phyloP scores from a whole-genome alignment of 2,797 vertebrate species.

The Scleropages formosus region DNA sequence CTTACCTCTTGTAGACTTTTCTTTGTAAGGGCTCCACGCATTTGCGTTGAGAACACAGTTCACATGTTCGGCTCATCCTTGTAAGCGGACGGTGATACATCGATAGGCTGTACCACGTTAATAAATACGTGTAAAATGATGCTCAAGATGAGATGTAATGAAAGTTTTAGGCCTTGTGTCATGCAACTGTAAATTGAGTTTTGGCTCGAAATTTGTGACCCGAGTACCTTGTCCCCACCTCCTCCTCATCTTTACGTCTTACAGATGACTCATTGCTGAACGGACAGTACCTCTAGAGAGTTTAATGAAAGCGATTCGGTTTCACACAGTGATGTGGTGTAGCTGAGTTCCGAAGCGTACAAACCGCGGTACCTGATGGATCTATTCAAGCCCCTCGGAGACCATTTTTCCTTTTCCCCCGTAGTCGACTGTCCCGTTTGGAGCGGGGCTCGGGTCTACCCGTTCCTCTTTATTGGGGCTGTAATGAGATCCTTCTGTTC shows the following conservation, averaged over 20 bases:
- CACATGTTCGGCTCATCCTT: neutral
- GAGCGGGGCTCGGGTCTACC: conserved; percentile 15
- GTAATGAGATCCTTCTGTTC: conserved; percentile 25
- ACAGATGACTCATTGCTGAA: neutral
- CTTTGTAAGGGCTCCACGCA: neutral
- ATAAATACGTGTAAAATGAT: neutral
- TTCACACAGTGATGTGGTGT: neutral
- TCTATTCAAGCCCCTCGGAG: neutral
- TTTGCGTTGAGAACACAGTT: too few species aligned
- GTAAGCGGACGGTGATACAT: neutral
- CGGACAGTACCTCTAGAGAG: conserved; percentile 4
- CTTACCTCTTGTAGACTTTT: neutral
- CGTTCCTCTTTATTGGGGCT: neutral
- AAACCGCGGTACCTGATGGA: conserved; percentile 13
- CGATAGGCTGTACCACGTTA: neutral
- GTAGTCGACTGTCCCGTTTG: conserved; percentile 18
- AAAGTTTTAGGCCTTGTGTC: neutral
- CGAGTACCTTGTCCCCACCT: conserved; percentile 4
- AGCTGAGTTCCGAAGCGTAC: conserved; percentile 9
- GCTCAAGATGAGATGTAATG: neutral
- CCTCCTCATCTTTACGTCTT: conserved; percentile 16
- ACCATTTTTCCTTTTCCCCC: conserved; percentile 8
- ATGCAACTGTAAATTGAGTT: conserved; percentile 8
- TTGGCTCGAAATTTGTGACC: conserved; percentile 21
- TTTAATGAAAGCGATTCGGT: conserved; percentile 11